Conservation (phyloP, 2,888 invertebrate species). For the Platynereis dumerilii region DNA sequence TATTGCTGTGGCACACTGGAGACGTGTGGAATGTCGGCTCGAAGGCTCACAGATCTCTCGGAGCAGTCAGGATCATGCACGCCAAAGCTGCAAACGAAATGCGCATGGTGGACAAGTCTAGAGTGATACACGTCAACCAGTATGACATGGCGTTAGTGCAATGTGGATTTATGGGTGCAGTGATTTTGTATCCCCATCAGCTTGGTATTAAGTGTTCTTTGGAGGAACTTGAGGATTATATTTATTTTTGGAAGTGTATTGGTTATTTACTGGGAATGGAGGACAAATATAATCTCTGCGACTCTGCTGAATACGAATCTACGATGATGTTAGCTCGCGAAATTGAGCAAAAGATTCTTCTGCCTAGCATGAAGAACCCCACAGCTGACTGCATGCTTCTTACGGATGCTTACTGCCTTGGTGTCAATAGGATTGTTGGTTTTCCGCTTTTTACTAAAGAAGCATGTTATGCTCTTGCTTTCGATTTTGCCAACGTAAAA, state of each 20-base stretch:
- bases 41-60: background rate
- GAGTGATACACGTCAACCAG: constrained; percentile 71
- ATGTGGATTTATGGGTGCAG: constrained; percentile 84
- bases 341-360: constrained; percentile 45
- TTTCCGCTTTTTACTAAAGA: constrained; percentile 33
- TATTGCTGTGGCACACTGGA: constrained; percentile 78
- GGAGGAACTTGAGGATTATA: constrained; percentile 76
- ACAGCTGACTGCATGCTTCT: constrained; percentile 46
- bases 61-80: constrained; percentile 2
- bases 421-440: constrained; percentile 32
- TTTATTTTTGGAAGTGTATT: constrained; percentile 85
- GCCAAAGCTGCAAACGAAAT: background rate
- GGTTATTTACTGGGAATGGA: constrained; percentile 83
- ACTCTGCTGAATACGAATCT: constrained; percentile 36
- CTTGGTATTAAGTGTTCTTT: constrained; percentile 72
- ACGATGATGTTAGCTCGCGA: constrained; percentile 45
- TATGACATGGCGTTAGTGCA: constrained; percentile 85
- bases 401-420: constrained; percentile 48
- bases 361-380: constrained; percentile 44
- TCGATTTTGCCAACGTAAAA: constrained; percentile 26
- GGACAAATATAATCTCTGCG: constrained; percentile 66
- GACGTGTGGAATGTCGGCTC: constrained; percentile 68
- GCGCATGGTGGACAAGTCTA: background rate
- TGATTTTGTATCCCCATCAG: constrained; percentile 69
- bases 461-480: constrained; percentile 36